Evolutionary conservation across 2,797 vertebrate genomes (phyloP).

Genomic region (Chelon labrosus): DNA sequence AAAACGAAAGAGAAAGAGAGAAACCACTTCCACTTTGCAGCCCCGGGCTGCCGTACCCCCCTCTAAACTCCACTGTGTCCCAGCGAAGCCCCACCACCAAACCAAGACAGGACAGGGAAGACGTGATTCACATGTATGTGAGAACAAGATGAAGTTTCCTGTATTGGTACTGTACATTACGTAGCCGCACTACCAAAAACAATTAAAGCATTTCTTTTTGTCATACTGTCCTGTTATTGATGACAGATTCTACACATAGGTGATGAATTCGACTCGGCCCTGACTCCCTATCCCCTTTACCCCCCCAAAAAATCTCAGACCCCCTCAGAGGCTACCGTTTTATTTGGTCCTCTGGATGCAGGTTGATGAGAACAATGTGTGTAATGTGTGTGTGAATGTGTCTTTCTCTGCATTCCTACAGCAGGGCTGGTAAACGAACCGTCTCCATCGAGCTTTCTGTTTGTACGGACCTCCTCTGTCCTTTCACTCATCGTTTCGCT

Average conservation of each 20-base stretch:
- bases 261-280: slow-evolving; percentile 47
- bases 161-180: slow-evolving; percentile 95
- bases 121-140: slow-evolving; percentile 40
- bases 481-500: slow-evolving; percentile 82
- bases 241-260: slow-evolving; percentile 57
- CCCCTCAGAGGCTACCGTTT: slow-evolving; percentile 49
- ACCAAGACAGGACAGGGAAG: slow-evolving; percentile 57
- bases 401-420: slow-evolving; percentile 93
- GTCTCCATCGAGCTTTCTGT: slow-evolving; percentile 84
- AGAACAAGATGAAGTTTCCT: slow-evolving; percentile 88
- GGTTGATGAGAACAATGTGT: slow-evolving; percentile 84
- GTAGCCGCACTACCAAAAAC: slow-evolving; percentile 95
- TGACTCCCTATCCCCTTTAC: slow-evolving; percentile 1
- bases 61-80: slow-evolving; percentile 51
- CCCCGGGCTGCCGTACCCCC: slow-evolving; percentile 28
- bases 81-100: slow-evolving; percentile 35
- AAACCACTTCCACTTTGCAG: slow-evolving; percentile 58
- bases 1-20: not conserved
- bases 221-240: slow-evolving; percentile 66
- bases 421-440: slow-evolving; percentile 91
- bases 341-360: slow-evolving; percentile 89
- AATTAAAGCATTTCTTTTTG: slow-evolving; percentile 69
- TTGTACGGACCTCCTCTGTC: slow-evolving; percentile 65
- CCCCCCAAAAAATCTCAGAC: slow-evolving; percentile 82
- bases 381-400: slow-evolving; percentile 35